These are phyloP conservation scores for Notolabrus celidotus DNA, from an alignment of 2,797 vertebrate genomes.

Conservation along the genomic window DNA sequence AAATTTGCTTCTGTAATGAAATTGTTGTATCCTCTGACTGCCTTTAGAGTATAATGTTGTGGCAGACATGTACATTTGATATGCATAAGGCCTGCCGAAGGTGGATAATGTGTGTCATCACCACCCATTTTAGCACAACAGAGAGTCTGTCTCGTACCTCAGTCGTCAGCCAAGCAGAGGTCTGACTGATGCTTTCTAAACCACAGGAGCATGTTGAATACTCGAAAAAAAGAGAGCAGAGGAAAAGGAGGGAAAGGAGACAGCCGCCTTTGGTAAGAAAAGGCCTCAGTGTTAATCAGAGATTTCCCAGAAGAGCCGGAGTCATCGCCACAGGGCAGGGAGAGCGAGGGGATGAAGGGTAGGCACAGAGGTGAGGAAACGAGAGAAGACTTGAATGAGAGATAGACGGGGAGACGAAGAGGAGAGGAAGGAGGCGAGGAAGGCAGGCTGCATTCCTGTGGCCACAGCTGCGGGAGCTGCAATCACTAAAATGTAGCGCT, in stretches of 20 bases:
- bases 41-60: not conserved
- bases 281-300: conserved; percentile 76
- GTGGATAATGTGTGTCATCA: conserved; percentile 61
- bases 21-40: conserved; percentile 6
- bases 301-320: conserved; percentile 75
- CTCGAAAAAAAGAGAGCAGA: conserved; percentile 43
- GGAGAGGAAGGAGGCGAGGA: conserved; percentile 69
- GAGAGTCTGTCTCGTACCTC: conserved; percentile 47
- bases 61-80: not conserved
- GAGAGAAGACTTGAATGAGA: conserved; percentile 74
- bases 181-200: conserved; percentile 51
- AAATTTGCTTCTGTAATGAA: not conserved
- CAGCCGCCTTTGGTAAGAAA: conserved; percentile 48
- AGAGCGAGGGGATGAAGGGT: conserved; percentile 51
- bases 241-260: conserved; percentile 49
- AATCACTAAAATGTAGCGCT: conserved; percentile 83
- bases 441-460: conserved; percentile 82
- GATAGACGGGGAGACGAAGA: conserved; percentile 66
- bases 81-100: conserved; percentile 5
- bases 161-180: conserved; percentile 31
- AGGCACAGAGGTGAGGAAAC: conserved; percentile 73
- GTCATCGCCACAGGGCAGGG: conserved; percentile 69
- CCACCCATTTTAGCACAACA: conserved; percentile 47
- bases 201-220: conserved; percentile 58
- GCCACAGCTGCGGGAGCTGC: conserved; percentile 82